Conservation (phyloP, 2,113 vertebrate species). For the Leiothrix lutea region DNA sequence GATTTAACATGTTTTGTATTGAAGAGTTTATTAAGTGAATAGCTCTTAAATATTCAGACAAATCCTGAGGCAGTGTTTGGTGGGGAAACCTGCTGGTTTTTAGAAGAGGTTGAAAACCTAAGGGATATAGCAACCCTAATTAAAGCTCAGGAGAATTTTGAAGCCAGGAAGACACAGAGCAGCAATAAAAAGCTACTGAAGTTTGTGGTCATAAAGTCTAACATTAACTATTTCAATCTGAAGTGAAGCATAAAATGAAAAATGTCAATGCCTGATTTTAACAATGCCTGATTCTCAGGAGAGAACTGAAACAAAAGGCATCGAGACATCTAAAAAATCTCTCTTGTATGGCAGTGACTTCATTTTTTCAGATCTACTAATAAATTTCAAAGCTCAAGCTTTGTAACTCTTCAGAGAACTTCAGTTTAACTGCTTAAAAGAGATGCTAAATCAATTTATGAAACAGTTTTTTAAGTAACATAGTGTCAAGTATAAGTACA, state of each 20-base stretch:
- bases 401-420: not conserved
- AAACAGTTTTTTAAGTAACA: constrained; percentile 3
- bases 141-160: constrained; percentile 52
- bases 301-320: not conserved
- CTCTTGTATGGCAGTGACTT: not conserved
- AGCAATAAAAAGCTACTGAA: not conserved
- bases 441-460: constrained; percentile 32
- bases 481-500: not conserved
- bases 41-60: not conserved
- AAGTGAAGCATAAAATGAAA: constrained; percentile 30
- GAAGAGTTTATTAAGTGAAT: not conserved
- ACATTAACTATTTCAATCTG: not conserved
- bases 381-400: not conserved
- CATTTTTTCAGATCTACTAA: not conserved
- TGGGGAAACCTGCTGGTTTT: constrained; percentile 13
- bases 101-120: not conserved
- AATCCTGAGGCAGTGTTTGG: not conserved
- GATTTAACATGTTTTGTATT: not conserved
- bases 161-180: not conserved
- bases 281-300: not conserved
- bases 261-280: constrained; percentile 30
- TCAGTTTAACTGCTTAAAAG: not conserved
- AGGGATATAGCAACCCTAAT: constrained; percentile 21
- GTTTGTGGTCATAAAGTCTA: constrained; percentile 15
- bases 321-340: not conserved